These are phyloP conservation scores for Atta colombica DNA, from an alignment of 1,140 invertebrate genomes.

Conservation along the genomic window DNA sequence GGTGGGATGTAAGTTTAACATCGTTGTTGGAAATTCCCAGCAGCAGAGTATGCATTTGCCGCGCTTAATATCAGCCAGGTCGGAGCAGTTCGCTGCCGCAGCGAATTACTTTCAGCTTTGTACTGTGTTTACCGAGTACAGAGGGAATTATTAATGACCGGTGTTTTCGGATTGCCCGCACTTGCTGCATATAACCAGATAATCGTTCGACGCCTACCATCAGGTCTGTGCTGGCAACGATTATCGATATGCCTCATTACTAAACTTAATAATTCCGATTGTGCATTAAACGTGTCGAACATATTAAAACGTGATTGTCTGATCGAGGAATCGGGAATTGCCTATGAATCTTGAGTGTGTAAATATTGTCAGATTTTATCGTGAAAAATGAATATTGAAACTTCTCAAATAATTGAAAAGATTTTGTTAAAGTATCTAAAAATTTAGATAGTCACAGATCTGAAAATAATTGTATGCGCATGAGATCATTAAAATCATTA, in stretches of 20 bases:
- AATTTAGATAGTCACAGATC: no score
- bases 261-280: conserved; percentile 31
- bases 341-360: conserved; percentile 24
- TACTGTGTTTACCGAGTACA: conserved; percentile 50
- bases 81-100: conserved; percentile 50
- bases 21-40: conserved; percentile 19
- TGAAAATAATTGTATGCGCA: no score
- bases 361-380: conserved; percentile 29
- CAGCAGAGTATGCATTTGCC: conserved; percentile 34
- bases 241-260: conserved; percentile 55
- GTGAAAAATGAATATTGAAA: not conserved
- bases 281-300: conserved; percentile 13
- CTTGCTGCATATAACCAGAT: not conserved
- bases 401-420: not conserved
- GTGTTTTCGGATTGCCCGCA: conserved; percentile 53
- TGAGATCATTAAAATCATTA: no score
- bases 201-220: conserved; percentile 29
- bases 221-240: conserved; percentile 42
- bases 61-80: conserved; percentile 52
- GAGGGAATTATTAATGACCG: conserved; percentile 63
- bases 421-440: no score
- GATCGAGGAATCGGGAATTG: not conserved
- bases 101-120: conserved; percentile 60
- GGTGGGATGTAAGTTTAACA: conserved; percentile 34
- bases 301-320: conserved; percentile 8